phyloP scores from a whole-genome alignment of 1,140 invertebrate species.

The Tenebrio molitor region DNA sequence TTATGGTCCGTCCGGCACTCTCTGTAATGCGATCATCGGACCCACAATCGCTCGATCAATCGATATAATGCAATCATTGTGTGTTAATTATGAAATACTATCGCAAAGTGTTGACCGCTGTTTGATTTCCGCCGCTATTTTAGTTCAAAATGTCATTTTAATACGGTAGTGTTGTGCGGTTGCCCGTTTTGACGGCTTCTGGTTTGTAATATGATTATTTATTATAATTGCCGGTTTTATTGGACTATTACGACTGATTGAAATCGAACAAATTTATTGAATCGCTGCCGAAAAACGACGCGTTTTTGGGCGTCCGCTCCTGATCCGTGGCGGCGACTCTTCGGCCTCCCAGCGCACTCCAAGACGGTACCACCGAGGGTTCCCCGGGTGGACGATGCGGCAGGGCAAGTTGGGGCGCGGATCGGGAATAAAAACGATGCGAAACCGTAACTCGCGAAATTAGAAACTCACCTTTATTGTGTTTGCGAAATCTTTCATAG shows the following conservation, averaged over 20 bases:
- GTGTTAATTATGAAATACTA: constrained; percentile 62
- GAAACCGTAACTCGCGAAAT: constrained; percentile 46
- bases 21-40: constrained; percentile 55
- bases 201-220: constrained; percentile 57
- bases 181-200: constrained; percentile 54
- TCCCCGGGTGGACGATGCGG: too few species aligned
- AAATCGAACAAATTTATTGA: constrained; percentile 55
- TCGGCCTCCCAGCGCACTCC: too few species aligned
- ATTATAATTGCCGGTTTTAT: constrained; percentile 58
- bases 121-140: constrained; percentile 61
- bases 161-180: constrained; percentile 55
- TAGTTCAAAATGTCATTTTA: constrained; percentile 59
- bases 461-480: constrained; percentile 58
- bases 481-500: constrained; percentile 55
- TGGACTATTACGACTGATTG: constrained; percentile 53
- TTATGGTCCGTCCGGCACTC: constrained; percentile 52
- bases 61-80: constrained; percentile 59
- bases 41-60: constrained; percentile 56
- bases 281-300: constrained; percentile 8
- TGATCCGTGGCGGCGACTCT: not conserved
- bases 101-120: constrained; percentile 60
- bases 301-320: not conserved
- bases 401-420: too few species aligned
- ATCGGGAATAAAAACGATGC: not conserved
- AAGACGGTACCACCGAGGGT: too few species aligned